Base-by-base conservation (phyloP, 2,888 invertebrate genomes). In the Formica aserva region DNA sequence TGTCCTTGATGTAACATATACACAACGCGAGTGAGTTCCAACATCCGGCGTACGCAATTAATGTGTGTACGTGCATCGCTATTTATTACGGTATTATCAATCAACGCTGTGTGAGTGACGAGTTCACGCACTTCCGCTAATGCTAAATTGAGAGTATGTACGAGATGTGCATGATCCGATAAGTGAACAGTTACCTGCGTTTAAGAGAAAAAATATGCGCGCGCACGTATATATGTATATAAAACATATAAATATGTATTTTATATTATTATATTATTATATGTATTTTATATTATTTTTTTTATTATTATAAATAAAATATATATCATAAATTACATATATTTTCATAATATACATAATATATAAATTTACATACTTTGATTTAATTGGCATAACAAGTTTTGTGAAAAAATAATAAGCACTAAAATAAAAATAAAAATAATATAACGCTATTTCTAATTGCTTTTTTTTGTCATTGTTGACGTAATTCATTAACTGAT, bases 111-210 rank as follows among this genome's bases (percentile, higher is more conserved):
- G 63, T 52, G 83, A 83, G 71, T 71, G 78, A 87, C 80, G 85
- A 52, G 81, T 91, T 85, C 87, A 89, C 91, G 90, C 90, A 91
- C 91, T 91, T 91, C 91, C 91, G 91, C 84, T 83, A 87, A 89
- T 87, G 85, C 84, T 89, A 85, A 85, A 91, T 91, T 90, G 85
- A 91, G 88, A 90, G 85, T 88, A 85, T 77, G 85, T 62, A 72
- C 38, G 65, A 69, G 87, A 85, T 88, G 87, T 67, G 86, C 83
- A 48, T 32, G 75, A 86, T 82, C 82, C 86, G 85, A 89, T 89
- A 90, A 90, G 55, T 76, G n/a, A 38, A 22, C 48, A 48, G 60
- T 72, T 75, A n/a, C 55, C 26, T 18, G 45, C 8, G 26, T 15
- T 22, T 29, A 26, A 65, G 18, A 0, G 15, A n/a, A 66, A 29